Evolutionary conservation across 2,888 invertebrate genomes (phyloP).

Genomic region (Steromphala cineraria): DNA sequence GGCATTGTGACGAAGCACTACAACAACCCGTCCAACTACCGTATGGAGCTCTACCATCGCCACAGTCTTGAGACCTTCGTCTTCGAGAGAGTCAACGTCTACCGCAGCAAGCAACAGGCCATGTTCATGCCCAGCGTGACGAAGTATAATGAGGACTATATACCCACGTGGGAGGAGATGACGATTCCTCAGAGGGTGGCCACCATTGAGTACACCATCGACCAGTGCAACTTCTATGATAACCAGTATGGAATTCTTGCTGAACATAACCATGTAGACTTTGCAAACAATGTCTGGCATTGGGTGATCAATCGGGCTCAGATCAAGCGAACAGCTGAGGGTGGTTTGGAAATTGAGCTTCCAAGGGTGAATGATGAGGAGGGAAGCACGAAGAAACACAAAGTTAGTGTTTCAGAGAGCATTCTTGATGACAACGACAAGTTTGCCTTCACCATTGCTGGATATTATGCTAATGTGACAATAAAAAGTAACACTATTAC

Average conservation of each 20-base stretch:
- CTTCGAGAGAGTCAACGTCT: conserved; percentile 58
- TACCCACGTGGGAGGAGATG: conserved; percentile 72
- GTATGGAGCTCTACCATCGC: conserved; percentile 71
- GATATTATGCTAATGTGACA: conserved; percentile 93
- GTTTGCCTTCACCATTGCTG: conserved; percentile 90
- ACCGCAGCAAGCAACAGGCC: conserved; percentile 64
- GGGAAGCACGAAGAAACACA: conserved; percentile 80
- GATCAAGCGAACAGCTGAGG: conserved; percentile 88
- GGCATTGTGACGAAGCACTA: conserved; percentile 74
- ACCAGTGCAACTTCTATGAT: conserved; percentile 88
- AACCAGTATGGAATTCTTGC: conserved; percentile 89
- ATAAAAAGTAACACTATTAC: conserved; percentile 89
- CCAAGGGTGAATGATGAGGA: conserved; percentile 84
- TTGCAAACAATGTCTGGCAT: conserved; percentile 97
- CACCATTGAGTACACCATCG: conserved; percentile 92
- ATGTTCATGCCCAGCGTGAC: conserved; percentile 74
- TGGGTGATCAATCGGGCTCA: conserved; percentile 92
- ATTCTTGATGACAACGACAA: conserved; percentile 90
- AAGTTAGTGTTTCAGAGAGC: conserved; percentile 89
- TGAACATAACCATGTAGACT: conserved; percentile 92
- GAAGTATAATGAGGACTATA: conserved; percentile 72
- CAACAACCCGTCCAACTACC: conserved; percentile 73
- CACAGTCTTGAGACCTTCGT: conserved; percentile 65
- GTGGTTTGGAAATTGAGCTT: conserved; percentile 90
- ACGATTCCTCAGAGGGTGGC: conserved; percentile 86